phyloP scores from a whole-genome alignment of 2,888 invertebrate species.

The Mesorhabditis belari region DNA sequence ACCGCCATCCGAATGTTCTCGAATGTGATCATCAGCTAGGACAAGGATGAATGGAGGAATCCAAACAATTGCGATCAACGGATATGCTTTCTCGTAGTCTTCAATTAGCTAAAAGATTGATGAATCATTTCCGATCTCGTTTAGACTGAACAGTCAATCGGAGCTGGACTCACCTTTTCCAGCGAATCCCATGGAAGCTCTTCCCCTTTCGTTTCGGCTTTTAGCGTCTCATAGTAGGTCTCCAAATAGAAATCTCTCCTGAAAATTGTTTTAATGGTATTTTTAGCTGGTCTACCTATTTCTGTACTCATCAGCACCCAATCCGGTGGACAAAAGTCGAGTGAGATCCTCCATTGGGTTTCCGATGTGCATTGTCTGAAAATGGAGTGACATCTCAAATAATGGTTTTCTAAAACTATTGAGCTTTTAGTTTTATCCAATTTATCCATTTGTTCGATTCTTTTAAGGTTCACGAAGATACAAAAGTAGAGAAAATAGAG shows the following conservation, averaged over 20 bases:
- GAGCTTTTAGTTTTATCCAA: no score
- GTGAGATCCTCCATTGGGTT: not conserved
- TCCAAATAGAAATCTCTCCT: not conserved
- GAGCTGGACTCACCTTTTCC: not conserved
- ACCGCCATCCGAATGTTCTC: not conserved
- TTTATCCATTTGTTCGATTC: no score
- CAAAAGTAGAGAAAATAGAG: no score
- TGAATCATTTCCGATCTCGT: not conserved
- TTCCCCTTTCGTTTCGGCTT: not conserved
- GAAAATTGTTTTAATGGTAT: not conserved
- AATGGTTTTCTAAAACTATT: no score
- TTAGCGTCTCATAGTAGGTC: not conserved
- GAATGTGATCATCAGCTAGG: not conserved
- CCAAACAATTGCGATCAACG: not conserved
- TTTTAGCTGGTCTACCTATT: not conserved
- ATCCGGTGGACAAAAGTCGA: not conserved
- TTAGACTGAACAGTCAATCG: not conserved
- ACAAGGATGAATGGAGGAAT: not conserved
- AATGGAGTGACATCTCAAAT: no score
- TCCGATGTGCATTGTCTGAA: not conserved
- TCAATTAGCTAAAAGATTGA: not conserved
- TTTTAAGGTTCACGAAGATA: no score
- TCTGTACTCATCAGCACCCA: not conserved
- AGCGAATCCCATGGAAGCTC: not conserved
- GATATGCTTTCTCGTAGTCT: not conserved